These are phyloP conservation scores for Melanostigma gelatinosum DNA, from an alignment of 2,113 vertebrate genomes.

Conservation along the genomic window DNA sequence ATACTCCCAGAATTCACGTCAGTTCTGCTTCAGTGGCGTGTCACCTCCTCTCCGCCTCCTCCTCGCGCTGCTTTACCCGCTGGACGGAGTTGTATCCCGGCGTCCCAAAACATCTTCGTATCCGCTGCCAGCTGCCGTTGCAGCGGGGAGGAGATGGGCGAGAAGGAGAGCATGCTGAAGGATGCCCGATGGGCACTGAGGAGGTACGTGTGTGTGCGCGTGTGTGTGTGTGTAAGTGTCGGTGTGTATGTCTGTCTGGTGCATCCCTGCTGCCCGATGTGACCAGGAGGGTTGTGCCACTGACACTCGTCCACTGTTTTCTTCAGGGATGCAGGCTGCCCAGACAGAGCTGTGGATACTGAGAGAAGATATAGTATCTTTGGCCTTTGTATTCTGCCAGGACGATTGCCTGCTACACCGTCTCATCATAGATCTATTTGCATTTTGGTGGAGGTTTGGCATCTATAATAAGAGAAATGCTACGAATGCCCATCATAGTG, in stretches of 20 bases:
- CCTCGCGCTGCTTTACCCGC: not conserved
- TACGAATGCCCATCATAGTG: not conserved
- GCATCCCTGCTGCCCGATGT: slow-evolving; percentile 39
- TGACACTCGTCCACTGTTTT: not conserved
- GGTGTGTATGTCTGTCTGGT: slow-evolving; percentile 30
- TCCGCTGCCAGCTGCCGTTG: slow-evolving; percentile 59
- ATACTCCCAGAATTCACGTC: slow-evolving; percentile 74
- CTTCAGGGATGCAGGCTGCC: not conserved
- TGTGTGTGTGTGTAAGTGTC: not conserved
- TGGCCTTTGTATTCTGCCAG: not conserved
- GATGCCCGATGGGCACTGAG: slow-evolving; percentile 80
- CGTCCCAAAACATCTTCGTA: slow-evolving; percentile 26
- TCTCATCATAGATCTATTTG: not conserved
- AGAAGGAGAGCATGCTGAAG: slow-evolving; percentile 51
- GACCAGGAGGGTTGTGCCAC: slow-evolving; percentile 52
- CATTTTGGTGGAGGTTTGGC: not conserved
- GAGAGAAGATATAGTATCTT: not conserved
- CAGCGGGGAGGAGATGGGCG: slow-evolving; percentile 65
- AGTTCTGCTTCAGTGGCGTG: slow-evolving; percentile 32
- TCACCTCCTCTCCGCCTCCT: slow-evolving; percentile 5
- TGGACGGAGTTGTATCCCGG: slow-evolving; percentile 35
- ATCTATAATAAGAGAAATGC: not conserved
- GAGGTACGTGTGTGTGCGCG: slow-evolving; percentile 71
- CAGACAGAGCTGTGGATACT: not conserved
- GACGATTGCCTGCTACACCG: not conserved